Evolutionary conservation across 2,888 invertebrate species (phyloP), one percentile per base, ranked within the genome.

Genomic region (Lycocerus yunnanus): DNA sequence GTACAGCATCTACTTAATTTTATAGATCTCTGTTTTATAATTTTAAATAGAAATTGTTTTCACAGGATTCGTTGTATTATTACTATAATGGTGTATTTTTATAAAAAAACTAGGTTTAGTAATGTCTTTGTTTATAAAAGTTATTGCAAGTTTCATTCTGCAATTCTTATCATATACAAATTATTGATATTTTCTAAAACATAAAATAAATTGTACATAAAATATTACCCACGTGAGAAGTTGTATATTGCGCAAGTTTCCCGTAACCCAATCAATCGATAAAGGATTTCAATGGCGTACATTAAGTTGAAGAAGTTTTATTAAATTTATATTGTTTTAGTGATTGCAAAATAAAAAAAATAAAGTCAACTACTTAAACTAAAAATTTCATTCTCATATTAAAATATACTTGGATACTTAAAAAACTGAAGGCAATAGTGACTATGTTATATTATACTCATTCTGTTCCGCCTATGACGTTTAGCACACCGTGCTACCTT

Each of bases 191-290:
- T 43, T 27, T 43, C 5, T n/a, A 43, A 43, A 43, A 43, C 43
- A 43, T n/a, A 43, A 43, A 43, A 43, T 43, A 43, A n/a, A 2
- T 43, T 43, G 1, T 66, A 74, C 75, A 72, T 74, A 69, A 71
- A 75, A 74, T 71, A 68, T 70, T 77, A 76, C 60, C 80, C 81
- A 81, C 79, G 81, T 80, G 80, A 78, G 75, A 69, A 69, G 72
- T 66, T 58, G 58, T 15, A 15, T n/a, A 72, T n/a, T 78, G 81
- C 82, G 82, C 82, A 82, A 68, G 78, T 72, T 75, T 80, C 66
- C 63, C 68, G 13, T 68, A n/a, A 59, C 72, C 66, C 71, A 74
- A 73, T 81, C 78, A 78, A 81, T 81, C 81, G 76, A 82, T 81
- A 80, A 58, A 66, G 68, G 20, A 67, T 61, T n/a, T 8, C 81